Base-by-base conservation (phyloP, 2,113 vertebrate genomes). In the Varanus komodoensis region DNA sequence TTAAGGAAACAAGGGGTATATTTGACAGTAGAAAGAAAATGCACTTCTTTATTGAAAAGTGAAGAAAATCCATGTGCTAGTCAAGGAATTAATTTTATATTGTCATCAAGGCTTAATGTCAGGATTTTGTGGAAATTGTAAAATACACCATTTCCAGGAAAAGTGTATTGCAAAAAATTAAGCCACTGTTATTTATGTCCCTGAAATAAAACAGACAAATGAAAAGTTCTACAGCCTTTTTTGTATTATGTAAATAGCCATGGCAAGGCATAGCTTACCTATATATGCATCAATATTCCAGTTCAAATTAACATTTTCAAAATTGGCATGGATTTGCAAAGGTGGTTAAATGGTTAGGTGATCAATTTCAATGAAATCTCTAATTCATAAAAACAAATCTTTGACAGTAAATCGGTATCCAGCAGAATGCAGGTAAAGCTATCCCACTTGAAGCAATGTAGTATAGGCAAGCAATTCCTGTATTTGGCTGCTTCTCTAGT, bases 121-220 rank as follows among this genome's bases (percentile, higher is more conserved):
- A 96, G 96, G 69, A 90, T 93, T 86, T 96, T 93, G 52, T 78
- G 88, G 91, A 96, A 94, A 90, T 96, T 88, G 91, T 94, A 88
- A 92, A 86, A 73, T 92, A 94, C 89, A 94, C 4, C 77, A 87
- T 94, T 91, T 96, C 95, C 90, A 92, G 86, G 93, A 95, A 83
- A 94, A 86, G 23, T 38, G 94, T 83, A 79, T 93, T 88, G 91
- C 90, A 93, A 96, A 94, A 94, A 95, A 73, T 71, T 86, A 93
- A 96, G 96, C 94, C 95, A 96, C 85, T 68, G 89, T 95, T 97
- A 96, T 97, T 97, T 97, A 97, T 96, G 94, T 94, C 91, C 95
- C 96, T 93, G 88, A 94, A 97, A 98, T 97, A 97, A 97, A 95
- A 94, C 93, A 91, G 73, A n/a, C 44, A 29, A 92, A 93, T 94